A percentile compares a stretch with the other conserved stretches of the same genome.
Conservation (phyloP, 1,140 invertebrate genomes). For the Cyphomyrmex costatus region DNA sequence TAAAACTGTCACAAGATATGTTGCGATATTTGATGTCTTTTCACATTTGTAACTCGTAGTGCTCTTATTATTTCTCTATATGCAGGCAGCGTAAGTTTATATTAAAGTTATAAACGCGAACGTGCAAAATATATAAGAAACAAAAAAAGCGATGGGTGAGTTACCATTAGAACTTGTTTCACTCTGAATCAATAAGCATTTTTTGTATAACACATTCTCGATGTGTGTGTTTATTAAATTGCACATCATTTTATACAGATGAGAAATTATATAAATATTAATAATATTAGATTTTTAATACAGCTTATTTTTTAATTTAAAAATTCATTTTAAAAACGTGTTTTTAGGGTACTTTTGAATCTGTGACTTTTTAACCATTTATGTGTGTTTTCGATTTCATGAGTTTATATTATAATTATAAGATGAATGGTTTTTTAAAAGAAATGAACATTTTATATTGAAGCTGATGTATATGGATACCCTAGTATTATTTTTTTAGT, state of each 20-base stretch:
- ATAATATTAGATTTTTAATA: not conserved
- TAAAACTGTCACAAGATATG: constrained; percentile 24
- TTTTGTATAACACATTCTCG: not conserved
- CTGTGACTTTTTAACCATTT: not conserved
- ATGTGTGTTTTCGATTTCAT: not conserved
- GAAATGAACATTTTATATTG: constrained; percentile 9
- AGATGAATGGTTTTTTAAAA: not conserved
- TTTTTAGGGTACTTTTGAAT: not conserved
- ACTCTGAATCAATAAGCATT: not conserved
- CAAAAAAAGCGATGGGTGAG: not conserved
- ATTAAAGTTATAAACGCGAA: constrained; percentile 16
- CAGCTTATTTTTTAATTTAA: not conserved
- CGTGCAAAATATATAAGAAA: not conserved
- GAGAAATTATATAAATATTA: not conserved
- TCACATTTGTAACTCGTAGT: not conserved
- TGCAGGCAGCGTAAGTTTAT: not conserved
- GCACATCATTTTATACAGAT: not conserved
- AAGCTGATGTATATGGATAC: not conserved
- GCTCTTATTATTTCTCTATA: constrained; percentile 2
- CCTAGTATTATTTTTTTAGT: not conserved
- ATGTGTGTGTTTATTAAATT: not conserved
- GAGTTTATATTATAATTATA: not conserved
- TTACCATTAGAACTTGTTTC: not conserved
- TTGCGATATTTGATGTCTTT: not conserved
- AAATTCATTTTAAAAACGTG: not conserved